A percentile compares a stretch with the other conserved stretches of the same genome.
phyloP scores from a whole-genome alignment of 2,797 vertebrate species.

The Bradypus variegatus region DNA sequence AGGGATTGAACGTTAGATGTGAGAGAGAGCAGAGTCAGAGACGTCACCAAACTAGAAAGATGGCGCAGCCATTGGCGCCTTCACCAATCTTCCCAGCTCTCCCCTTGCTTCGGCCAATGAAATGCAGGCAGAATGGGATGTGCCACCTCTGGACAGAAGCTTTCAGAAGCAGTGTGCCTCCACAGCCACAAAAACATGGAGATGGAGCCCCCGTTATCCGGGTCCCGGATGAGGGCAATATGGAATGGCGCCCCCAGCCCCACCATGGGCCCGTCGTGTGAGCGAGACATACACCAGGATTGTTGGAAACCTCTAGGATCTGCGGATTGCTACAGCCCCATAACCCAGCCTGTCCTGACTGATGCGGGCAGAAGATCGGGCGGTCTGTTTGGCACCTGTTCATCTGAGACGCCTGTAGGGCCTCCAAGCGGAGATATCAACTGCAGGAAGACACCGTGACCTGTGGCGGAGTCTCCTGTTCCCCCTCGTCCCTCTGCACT shows the following conservation, averaged over 20 bases:
- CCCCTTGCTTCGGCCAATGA: background rate
- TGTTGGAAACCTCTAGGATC: background rate
- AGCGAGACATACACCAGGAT: background rate
- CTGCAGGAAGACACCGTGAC: background rate
- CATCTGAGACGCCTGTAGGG: background rate
- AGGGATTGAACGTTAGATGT: background rate
- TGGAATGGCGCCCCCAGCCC: background rate
- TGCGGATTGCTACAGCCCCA: background rate
- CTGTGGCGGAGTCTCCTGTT: background rate
- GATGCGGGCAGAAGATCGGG: background rate
- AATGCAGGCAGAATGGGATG: background rate
- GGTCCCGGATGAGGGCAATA: accelerated
- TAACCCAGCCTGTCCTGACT: background rate
- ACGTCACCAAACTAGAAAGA: background rate
- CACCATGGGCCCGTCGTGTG: background rate
- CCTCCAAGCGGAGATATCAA: background rate
- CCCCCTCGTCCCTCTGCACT: background rate
- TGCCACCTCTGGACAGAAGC: background rate
- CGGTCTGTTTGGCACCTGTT: background rate
- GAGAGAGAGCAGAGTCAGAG: background rate
- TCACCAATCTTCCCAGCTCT: background rate
- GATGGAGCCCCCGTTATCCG: background rate
- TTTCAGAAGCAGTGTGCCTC: background rate
- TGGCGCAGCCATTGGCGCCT: accelerated
- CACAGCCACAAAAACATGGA: background rate